phyloP scores from a whole-genome alignment of 2,888 invertebrate genomes.

The Oscheius sp. region DNA sequence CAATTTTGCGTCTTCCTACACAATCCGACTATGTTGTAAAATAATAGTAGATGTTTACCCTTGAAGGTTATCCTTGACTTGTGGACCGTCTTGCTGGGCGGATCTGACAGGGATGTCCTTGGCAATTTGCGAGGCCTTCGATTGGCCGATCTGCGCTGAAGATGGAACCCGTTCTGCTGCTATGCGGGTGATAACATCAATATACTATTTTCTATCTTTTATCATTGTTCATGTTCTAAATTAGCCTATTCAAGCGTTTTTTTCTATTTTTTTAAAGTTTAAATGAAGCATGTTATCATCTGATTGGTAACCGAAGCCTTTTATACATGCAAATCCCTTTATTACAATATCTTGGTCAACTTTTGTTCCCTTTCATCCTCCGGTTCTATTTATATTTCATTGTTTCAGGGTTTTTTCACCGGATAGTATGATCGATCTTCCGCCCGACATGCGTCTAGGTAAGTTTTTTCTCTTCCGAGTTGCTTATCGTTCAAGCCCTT shows the following conservation, averaged over 20 bases:
- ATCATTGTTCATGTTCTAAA: background rate
- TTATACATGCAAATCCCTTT: conserved; percentile 13
- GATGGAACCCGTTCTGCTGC: conserved; percentile 23
- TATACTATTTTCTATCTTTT: conserved; percentile 3
- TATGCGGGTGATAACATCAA: conserved; percentile 26
- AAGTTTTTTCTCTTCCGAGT: background rate
- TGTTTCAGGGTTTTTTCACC: background rate
- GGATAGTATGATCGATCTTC: conserved; percentile 13
- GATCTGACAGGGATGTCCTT: conserved; percentile 29
- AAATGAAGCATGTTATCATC: background rate
- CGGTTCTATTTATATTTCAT: background rate
- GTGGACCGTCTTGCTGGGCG: conserved; percentile 22
- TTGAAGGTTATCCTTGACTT: conserved; percentile 23
- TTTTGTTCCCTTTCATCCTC: background rate
- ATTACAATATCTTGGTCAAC: conserved; percentile 1
- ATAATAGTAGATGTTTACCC: conserved; percentile 10
- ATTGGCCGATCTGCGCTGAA: conserved; percentile 23
- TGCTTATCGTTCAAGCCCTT: no score
- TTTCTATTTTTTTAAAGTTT: background rate
- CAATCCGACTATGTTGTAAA: conserved; percentile 1
- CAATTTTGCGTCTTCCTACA: background rate
- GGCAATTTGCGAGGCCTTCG: conserved; percentile 30
- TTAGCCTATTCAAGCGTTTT: background rate
- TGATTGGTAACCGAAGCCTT: conserved; percentile 2
- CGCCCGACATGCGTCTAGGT: conserved; percentile 23